Conservation (phyloP, 2,888 invertebrate genomes). For the Melinaea marsaeus region DNA sequence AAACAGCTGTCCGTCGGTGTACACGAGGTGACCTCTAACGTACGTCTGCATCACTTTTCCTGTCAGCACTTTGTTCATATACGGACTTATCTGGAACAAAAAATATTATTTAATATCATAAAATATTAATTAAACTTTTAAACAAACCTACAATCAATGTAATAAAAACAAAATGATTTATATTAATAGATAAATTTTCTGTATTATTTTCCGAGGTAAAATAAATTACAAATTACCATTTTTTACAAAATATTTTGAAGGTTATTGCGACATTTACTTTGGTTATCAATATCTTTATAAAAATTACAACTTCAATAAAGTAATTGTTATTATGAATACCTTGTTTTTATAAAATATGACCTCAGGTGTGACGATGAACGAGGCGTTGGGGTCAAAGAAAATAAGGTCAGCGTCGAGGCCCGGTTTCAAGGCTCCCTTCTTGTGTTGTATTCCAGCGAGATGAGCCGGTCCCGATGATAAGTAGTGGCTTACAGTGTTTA, state of each 20-base stretch:
- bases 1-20: constrained; percentile 58
- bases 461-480: constrained; percentile 80
- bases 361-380: constrained; percentile 75
- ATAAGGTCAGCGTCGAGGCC: constrained; percentile 86
- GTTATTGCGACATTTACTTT: no score
- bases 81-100: constrained; percentile 79
- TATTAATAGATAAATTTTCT: no score
- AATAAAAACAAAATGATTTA: no score
- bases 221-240: no score
- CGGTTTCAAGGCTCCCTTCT: constrained; percentile 79
- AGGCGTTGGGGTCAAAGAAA: constrained; percentile 82
- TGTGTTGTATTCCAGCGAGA: constrained; percentile 77
- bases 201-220: no score
- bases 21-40: constrained; percentile 81
- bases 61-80: constrained; percentile 77
- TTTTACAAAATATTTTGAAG: no score
- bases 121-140: neutral
- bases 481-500: constrained; percentile 77
- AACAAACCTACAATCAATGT: no score
- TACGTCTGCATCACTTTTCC: constrained; percentile 82
- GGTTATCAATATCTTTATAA: neutral
- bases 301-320: neutral
- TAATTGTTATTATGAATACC: constrained; percentile 50
- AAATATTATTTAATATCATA: neutral
- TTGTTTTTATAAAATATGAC: constrained; percentile 82